These are phyloP conservation scores for Lordiphosa collinella DNA, from an alignment of 1,140 invertebrate genomes.

Conservation along the genomic window DNA sequence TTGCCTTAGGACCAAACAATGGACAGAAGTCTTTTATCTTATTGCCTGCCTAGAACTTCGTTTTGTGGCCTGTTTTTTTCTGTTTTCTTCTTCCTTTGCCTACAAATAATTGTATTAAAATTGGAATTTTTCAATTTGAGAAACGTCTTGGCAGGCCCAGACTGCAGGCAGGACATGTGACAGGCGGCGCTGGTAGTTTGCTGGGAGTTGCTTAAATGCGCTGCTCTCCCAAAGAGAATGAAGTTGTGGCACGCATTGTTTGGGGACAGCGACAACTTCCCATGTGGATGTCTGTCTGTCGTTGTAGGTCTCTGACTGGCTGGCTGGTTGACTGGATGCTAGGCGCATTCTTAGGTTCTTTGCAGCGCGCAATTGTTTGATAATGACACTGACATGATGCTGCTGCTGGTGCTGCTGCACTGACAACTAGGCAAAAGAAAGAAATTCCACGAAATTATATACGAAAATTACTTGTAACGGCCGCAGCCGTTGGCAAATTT, in stretches of 20 bases:
- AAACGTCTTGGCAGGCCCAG: slow-evolving; percentile 41
- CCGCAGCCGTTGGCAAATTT: slow-evolving; percentile 44
- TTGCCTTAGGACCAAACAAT: too few species aligned
- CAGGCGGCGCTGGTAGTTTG: slow-evolving; percentile 12
- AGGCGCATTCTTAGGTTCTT: slow-evolving; percentile 20
- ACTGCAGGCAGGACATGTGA: slow-evolving; percentile 38
- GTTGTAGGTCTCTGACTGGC: not conserved
- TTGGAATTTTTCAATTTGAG: slow-evolving; percentile 62
- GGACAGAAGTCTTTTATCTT: too few species aligned
- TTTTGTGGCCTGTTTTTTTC: slow-evolving; percentile 1
- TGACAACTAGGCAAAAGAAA: slow-evolving; percentile 58
- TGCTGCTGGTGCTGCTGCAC: slow-evolving; percentile 12
- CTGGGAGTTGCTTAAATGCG: slow-evolving; percentile 10
- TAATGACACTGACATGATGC: slow-evolving; percentile 73
- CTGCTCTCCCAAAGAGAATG: slow-evolving; percentile 18
- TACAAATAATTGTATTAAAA: slow-evolving; percentile 56
- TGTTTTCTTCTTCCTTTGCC: slow-evolving; percentile 31
- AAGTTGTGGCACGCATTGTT: slow-evolving; percentile 56
- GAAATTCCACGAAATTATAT: slow-evolving; percentile 49
- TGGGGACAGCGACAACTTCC: slow-evolving; percentile 42
- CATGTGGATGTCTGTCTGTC: slow-evolving; percentile 38
- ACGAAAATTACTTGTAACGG: slow-evolving; percentile 59
- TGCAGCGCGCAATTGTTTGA: slow-evolving; percentile 59
- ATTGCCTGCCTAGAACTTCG: not conserved
- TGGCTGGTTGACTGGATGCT: not conserved